Conservation (phyloP, 2,797 vertebrate species). For the Selene dorsalis region DNA sequence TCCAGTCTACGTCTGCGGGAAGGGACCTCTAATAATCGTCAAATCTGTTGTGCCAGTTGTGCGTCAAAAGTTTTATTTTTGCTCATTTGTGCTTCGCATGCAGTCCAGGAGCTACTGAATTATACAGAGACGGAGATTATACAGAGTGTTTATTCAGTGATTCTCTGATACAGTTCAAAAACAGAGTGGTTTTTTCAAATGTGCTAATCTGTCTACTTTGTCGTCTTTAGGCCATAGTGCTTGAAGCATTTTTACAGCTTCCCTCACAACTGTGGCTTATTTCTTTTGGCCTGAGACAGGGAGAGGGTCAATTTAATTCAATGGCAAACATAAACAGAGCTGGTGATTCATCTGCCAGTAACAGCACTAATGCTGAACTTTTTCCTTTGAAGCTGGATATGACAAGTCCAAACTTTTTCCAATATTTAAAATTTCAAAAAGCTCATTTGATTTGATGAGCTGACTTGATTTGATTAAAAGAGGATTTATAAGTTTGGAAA, state of each 20-base stretch:
- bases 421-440: constrained; percentile 50
- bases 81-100: not conserved
- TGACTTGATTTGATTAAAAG: constrained; percentile 40
- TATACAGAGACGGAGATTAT: not conserved
- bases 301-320: constrained; percentile 56
- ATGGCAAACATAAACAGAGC: constrained; percentile 53
- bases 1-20: not conserved
- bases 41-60: constrained; percentile 5
- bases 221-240: constrained; percentile 26
- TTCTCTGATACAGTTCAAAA: constrained; percentile 29
- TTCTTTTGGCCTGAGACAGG: constrained; percentile 51
- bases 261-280: constrained; percentile 57
- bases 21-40: constrained; percentile 11
- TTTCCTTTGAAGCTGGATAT: constrained; percentile 45
- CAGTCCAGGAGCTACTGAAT: not conserved
- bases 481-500: constrained; percentile 48
- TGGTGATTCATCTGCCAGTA: constrained; percentile 47
- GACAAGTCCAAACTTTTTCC: constrained; percentile 53
- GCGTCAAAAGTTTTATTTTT: not conserved
- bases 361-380: constrained; percentile 41
- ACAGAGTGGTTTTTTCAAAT: constrained; percentile 22
- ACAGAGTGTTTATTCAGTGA: constrained; percentile 28
- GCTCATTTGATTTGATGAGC: constrained; percentile 39
- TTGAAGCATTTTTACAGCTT: constrained; percentile 64
- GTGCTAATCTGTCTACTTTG: constrained; percentile 46